Conservation (phyloP, 64 coral and sea anemone species). For the Actinia tenebrosa region DNA sequence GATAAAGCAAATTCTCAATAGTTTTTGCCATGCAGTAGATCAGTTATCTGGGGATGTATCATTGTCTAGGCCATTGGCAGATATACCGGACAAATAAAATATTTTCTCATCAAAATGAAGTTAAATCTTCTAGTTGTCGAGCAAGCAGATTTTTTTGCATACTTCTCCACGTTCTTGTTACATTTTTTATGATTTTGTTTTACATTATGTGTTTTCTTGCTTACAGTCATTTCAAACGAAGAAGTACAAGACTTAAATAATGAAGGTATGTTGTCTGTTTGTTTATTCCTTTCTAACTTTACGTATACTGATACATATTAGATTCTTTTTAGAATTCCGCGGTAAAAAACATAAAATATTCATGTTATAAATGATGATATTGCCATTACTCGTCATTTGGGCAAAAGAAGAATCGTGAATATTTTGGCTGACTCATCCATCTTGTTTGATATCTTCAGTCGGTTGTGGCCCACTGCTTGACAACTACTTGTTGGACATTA, state of each 20-base stretch:
- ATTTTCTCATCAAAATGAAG: too few species aligned
- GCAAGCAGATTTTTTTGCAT: too few species aligned
- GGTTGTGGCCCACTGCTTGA: slow-evolving; percentile 27
- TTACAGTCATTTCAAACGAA: neutral
- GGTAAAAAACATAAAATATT: neutral
- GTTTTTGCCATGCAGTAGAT: too few species aligned
- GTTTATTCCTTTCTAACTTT: too few species aligned
- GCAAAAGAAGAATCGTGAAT: neutral
- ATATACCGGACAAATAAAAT: too few species aligned
- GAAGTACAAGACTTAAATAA: neutral
- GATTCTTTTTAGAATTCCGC: neutral
- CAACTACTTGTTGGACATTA: slow-evolving; percentile 10
- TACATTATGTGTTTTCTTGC: neutral
- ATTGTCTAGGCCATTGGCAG: too few species aligned
- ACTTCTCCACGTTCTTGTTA: too few species aligned
- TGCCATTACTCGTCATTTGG: neutral
- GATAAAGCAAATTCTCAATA: too few species aligned
- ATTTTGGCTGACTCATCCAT: neutral
- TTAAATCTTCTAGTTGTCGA: too few species aligned
- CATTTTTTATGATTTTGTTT: neutral
- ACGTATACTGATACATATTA: too few species aligned
- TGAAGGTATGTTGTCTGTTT: neutral
- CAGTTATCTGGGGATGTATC: too few species aligned
- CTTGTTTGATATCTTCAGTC: neutral
- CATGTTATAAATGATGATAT: neutral